phyloP scores from a whole-genome alignment of 2,797 vertebrate species.

The Pipistrellus pygmaeus region DNA sequence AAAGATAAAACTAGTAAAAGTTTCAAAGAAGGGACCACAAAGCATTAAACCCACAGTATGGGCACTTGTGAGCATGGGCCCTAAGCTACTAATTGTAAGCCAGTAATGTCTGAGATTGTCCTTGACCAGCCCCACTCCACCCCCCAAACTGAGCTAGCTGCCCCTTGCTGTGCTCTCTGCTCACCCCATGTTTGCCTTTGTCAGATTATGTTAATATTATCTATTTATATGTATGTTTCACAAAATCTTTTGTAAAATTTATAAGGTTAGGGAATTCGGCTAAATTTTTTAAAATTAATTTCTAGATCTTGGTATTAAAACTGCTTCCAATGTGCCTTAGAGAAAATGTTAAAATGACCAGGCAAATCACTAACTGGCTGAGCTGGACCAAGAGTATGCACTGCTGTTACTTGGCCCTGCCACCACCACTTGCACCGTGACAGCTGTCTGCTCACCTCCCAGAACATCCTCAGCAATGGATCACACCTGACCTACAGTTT shows the following conservation, averaged over 20 bases:
- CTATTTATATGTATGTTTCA: neutral
- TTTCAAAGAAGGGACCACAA: neutral
- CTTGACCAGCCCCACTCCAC: neutral
- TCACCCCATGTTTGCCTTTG: neutral
- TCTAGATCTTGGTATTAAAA: neutral
- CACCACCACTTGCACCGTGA: too few species aligned
- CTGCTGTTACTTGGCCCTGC: neutral
- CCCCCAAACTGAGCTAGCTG: neutral
- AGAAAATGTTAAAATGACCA: neutral
- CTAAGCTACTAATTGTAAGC: neutral
- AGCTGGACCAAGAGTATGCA: neutral
- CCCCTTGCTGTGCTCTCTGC: neutral
- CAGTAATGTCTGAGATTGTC: neutral
- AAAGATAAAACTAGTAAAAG: neutral
- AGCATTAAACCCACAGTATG: neutral
- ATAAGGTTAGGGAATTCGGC: neutral
- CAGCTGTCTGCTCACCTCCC: fast-evolving
- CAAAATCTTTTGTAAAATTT: neutral
- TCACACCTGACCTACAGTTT: neutral
- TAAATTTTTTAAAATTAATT: neutral
- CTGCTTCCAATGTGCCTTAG: neutral
- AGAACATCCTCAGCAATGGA: too few species aligned
- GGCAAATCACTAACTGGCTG: too few species aligned
- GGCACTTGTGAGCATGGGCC: neutral
- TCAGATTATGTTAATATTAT: neutral